These are phyloP conservation scores for Globodera ellingtonae DNA, from an alignment of 1,140 invertebrate species.

Conservation along the genomic window DNA sequence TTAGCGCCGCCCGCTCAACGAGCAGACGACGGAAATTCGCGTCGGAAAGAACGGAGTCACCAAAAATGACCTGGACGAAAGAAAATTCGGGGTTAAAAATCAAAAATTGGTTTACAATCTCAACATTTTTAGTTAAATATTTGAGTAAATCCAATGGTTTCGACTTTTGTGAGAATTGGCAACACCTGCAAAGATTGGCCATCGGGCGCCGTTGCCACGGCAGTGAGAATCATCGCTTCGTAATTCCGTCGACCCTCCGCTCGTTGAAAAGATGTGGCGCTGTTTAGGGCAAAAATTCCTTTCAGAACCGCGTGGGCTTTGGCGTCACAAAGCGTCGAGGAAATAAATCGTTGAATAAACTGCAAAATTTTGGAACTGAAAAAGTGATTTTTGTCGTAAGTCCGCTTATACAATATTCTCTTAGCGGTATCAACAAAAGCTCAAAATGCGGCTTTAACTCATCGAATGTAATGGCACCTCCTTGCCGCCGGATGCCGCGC, in stretches of 20 bases:
- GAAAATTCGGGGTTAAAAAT: not conserved
- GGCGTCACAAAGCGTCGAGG: not conserved
- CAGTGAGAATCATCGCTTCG: constrained; percentile 5
- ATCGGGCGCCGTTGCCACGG: constrained; percentile 11
- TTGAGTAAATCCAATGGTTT: not conserved
- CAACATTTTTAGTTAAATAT: no score
- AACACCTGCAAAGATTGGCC: constrained; percentile 11
- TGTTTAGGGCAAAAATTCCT: constrained; percentile 4
- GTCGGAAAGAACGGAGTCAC: not conserved
- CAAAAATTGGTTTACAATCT: not conserved
- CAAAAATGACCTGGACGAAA: constrained; percentile 3
- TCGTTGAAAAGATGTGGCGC: not conserved
- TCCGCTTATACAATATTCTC: no score
- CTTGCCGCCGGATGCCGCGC: not conserved
- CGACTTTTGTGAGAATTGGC: not conserved
- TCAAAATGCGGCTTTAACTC: no score
- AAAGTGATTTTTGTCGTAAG: not conserved
- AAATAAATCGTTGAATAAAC: constrained; percentile 18
- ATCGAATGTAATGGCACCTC: constrained; percentile 1
- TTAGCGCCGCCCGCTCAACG: not conserved
- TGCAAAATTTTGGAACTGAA: not conserved
- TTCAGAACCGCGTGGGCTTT: not conserved
- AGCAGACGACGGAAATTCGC: constrained; percentile 1
- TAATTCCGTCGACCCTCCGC: not conserved
- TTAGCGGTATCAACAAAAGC: no score